Conservation (phyloP, 2,797 vertebrate genomes). For the Trachurus trachurus region DNA sequence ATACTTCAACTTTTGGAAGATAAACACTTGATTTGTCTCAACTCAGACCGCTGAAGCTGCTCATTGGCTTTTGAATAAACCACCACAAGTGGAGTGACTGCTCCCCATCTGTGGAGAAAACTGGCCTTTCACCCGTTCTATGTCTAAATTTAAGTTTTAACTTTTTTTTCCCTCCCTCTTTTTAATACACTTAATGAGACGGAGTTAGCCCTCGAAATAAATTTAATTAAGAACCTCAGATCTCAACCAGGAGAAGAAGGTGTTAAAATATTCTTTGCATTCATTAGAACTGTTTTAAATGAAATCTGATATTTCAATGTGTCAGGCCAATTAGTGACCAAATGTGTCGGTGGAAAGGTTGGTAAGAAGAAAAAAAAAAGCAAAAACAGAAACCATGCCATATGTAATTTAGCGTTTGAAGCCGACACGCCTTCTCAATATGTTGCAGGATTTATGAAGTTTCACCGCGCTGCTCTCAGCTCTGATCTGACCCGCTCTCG, state of each 20-base stretch:
- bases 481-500: conserved; percentile 16
- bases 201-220: too few species aligned
- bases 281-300: neutral
- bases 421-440: conserved; percentile 1
- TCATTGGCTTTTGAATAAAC: neutral
- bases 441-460: conserved; percentile 4
- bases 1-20: neutral
- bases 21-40: neutral
- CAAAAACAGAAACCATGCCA: neutral
- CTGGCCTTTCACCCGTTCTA: neutral
- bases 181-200: neutral
- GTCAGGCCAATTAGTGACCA: neutral
- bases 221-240: too few species aligned
- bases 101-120: neutral
- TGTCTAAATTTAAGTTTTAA: neutral
- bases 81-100: too few species aligned
- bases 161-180: neutral
- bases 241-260: conserved; percentile 7
- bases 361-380: neutral
- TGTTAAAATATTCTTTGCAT: conserved; percentile 34
- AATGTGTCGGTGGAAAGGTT: too few species aligned
- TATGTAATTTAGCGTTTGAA: neutral
- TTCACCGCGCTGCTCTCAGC: conserved; percentile 31
- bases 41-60: neutral
- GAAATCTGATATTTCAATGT: conserved; percentile 1